Evolutionary conservation across 2,888 invertebrate genomes (phyloP).

Genomic region (Papilio protenor): DNA sequence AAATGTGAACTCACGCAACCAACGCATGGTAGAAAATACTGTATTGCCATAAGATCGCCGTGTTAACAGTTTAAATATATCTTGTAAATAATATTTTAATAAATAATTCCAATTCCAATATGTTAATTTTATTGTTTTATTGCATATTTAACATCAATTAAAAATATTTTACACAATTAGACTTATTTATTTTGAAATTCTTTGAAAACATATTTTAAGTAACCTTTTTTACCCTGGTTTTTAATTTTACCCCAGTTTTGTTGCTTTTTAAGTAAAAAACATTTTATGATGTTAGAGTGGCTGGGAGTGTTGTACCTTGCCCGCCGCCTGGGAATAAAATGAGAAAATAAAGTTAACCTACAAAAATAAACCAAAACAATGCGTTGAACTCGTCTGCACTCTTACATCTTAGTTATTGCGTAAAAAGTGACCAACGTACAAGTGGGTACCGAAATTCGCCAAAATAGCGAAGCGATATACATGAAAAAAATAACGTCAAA

Average conservation of each 20-base stretch:
- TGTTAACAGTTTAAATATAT: constrained; percentile 57
- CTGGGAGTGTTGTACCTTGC: neutral
- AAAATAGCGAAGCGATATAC: no score
- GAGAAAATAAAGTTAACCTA: neutral
- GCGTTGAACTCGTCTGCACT: no score
- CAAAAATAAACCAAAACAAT: no score
- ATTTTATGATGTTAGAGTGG: neutral
- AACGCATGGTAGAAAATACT: constrained; percentile 46
- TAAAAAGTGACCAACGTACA: no score
- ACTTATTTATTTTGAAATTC: no score
- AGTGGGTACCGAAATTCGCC: no score
- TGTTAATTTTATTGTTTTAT: constrained; percentile 53
- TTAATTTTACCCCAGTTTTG: neutral
- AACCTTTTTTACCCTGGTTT: neutral
- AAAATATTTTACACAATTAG: no score
- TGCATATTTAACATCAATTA: no score
- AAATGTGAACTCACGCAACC: constrained; percentile 14
- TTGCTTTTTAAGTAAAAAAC: neutral
- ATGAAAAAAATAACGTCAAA: no score
- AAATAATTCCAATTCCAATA: constrained; percentile 68
- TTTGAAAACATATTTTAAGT: neutral
- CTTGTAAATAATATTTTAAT: constrained; percentile 72
- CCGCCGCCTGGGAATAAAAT: neutral
- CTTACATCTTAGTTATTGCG: no score
- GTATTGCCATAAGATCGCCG: constrained; percentile 65